phyloP scores from a whole-genome alignment of 2,113 vertebrate genomes.

The Romanogobio albipinnatus region DNA sequence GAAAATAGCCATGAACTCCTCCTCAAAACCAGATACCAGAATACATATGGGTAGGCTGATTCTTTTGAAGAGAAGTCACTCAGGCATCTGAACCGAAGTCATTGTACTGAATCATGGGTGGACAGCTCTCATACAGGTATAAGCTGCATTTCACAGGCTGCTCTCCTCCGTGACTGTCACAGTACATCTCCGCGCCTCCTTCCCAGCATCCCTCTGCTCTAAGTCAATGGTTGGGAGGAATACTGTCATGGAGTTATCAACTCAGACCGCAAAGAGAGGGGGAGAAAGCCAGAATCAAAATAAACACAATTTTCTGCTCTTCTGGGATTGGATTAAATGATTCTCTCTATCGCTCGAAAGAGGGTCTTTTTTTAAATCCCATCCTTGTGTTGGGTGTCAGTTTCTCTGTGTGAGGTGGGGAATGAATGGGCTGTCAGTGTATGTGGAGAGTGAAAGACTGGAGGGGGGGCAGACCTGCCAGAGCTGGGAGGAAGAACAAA shows the following conservation, averaged over 20 bases:
- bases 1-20: constrained; percentile 24
- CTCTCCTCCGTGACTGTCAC: constrained; percentile 38
- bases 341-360: constrained; percentile 56
- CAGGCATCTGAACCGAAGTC: background rate
- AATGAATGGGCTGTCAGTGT: constrained; percentile 66
- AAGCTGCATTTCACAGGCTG: background rate
- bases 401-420: constrained; percentile 61
- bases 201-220: constrained; percentile 31
- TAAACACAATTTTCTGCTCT: constrained; percentile 54
- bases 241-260: constrained; percentile 46
- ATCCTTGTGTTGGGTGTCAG: constrained; percentile 58
- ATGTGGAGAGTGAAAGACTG: constrained; percentile 45
- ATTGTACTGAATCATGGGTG: constrained; percentile 30
- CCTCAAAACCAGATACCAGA: constrained; percentile 24
- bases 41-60: constrained; percentile 14
- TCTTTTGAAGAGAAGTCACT: background rate
- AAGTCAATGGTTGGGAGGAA: constrained; percentile 44
- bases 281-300: constrained; percentile 22
- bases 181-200: constrained; percentile 3
- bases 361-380: constrained; percentile 63
- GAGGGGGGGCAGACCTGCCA: constrained; percentile 58
- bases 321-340: constrained; percentile 53
- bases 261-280: background rate
- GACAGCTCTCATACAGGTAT: constrained; percentile 27
- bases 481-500: constrained; percentile 61